Conservation (phyloP, 1,140 invertebrate species). For the Frieseomelitta varia region DNA sequence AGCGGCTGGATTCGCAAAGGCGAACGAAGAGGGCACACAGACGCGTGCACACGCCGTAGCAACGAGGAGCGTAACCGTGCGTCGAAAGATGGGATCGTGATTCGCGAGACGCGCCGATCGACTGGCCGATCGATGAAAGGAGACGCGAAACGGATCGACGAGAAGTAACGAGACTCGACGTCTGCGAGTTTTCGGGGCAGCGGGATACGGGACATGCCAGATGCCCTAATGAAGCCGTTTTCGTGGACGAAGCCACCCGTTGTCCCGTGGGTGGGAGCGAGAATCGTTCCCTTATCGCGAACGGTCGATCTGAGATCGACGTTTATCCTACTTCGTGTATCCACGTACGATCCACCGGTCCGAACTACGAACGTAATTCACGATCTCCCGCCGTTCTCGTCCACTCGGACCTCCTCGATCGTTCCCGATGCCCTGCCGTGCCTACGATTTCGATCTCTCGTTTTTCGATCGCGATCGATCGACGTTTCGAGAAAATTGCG, state of each 20-base stretch:
- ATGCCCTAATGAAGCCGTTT: slow-evolving; percentile 74
- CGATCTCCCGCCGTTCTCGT: slow-evolving; percentile 52
- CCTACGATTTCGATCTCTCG: slow-evolving; percentile 20
- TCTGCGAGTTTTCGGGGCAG: slow-evolving; percentile 54
- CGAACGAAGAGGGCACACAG: no score
- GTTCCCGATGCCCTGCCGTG: slow-evolving; percentile 10
- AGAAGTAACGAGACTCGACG: slow-evolving; percentile 61
- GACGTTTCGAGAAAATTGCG: background rate
- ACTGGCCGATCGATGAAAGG: background rate
- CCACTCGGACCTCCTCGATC: slow-evolving; percentile 28
- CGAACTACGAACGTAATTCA: slow-evolving; percentile 63
- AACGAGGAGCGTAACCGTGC: no score
- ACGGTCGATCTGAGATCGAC: slow-evolving; percentile 67
- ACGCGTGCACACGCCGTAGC: no score
- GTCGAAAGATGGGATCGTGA: background rate
- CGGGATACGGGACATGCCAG: slow-evolving; percentile 56
- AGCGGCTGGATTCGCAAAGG: no score
- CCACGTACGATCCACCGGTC: slow-evolving; percentile 44
- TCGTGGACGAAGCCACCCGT: slow-evolving; percentile 62
- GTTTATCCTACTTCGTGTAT: slow-evolving; percentile 43
- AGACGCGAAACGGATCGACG: slow-evolving; percentile 39
- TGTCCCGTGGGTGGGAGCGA: slow-evolving; percentile 61
- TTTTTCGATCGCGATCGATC: background rate
- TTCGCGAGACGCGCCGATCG: slow-evolving; percentile 7
- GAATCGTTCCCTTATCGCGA: slow-evolving; percentile 67